Evolutionary conservation across 2,113 vertebrate species (phyloP).

Genomic region (Puma concolor): DNA sequence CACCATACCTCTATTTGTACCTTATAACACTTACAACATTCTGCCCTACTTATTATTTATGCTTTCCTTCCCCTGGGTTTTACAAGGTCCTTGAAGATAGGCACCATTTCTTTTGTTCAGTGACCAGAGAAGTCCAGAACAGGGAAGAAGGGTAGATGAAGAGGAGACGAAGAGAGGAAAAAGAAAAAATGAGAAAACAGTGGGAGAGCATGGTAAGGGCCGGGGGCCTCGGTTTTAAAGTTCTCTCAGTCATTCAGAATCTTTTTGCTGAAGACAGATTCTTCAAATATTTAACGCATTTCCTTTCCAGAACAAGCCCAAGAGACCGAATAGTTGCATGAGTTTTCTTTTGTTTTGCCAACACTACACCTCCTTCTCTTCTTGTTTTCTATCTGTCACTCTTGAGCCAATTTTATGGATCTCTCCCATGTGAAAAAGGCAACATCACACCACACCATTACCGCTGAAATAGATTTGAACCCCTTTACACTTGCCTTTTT

Average conservation of each 20-base stretch:
- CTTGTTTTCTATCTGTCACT: not conserved
- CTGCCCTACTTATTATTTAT: constrained; percentile 60
- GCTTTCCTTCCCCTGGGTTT: not conserved
- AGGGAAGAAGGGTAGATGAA: not conserved
- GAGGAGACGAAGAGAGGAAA: not conserved
- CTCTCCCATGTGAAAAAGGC: not conserved
- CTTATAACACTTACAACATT: not conserved
- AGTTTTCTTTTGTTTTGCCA: not conserved
- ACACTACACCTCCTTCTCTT: not conserved
- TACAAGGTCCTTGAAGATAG: not conserved
- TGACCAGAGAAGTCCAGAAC: not conserved
- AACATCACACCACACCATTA: not conserved
- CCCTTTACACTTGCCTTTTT: not conserved
- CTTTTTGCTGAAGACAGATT: constrained; percentile 13
- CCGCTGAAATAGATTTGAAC: not conserved
- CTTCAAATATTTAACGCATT: constrained; percentile 8
- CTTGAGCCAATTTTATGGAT: not conserved
- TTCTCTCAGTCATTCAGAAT: constrained; percentile 4
- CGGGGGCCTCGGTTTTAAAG: not conserved
- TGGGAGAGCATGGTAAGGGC: not conserved
- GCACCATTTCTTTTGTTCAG: not conserved
- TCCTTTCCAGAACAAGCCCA: not conserved
- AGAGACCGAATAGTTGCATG: not conserved
- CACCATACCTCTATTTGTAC: not conserved
- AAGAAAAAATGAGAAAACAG: not conserved